Evolutionary conservation across 1,140 invertebrate genomes (phyloP).

Genomic region (Polypedilum vanderplanki): DNA sequence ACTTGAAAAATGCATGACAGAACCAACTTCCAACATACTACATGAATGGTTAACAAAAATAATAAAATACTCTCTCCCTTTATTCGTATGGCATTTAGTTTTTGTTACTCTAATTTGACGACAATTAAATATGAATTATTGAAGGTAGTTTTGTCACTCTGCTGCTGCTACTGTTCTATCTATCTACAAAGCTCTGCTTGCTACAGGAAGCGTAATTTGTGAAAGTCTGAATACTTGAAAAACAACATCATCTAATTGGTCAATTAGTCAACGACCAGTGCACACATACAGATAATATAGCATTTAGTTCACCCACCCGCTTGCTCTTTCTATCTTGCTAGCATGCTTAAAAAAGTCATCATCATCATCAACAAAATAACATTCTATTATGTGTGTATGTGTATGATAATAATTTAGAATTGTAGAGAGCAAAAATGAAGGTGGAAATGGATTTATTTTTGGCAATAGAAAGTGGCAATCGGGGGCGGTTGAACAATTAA

Average conservation of each 20-base stretch:
- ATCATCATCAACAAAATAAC: neutral
- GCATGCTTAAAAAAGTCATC: slow-evolving; percentile 18
- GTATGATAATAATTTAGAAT: neutral
- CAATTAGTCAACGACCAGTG: slow-evolving; percentile 24
- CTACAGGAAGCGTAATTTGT: neutral
- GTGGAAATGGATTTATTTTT: neutral
- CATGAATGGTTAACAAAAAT: too few species aligned
- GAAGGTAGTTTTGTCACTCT: slow-evolving; percentile 11
- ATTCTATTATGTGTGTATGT: neutral
- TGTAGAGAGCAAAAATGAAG: neutral
- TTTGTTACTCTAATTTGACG: neutral
- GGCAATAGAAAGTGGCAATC: neutral
- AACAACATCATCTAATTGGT: slow-evolving; percentile 5
- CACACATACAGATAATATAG: neutral
- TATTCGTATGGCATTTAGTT: too few species aligned
- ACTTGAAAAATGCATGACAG: too few species aligned
- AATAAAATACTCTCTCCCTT: too few species aligned
- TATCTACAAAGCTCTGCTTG: neutral
- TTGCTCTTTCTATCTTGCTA: too few species aligned
- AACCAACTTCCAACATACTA: too few species aligned
- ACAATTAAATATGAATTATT: slow-evolving; percentile 28
- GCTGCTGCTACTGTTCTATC: neutral
- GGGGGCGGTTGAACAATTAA: slow-evolving; percentile 4
- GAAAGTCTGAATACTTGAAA: too few species aligned
- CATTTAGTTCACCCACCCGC: neutral